Evolutionary conservation across 37 sponge, comb jelly and placozoan genomes (phyloP).

Genomic region (Ianthella basta): DNA sequence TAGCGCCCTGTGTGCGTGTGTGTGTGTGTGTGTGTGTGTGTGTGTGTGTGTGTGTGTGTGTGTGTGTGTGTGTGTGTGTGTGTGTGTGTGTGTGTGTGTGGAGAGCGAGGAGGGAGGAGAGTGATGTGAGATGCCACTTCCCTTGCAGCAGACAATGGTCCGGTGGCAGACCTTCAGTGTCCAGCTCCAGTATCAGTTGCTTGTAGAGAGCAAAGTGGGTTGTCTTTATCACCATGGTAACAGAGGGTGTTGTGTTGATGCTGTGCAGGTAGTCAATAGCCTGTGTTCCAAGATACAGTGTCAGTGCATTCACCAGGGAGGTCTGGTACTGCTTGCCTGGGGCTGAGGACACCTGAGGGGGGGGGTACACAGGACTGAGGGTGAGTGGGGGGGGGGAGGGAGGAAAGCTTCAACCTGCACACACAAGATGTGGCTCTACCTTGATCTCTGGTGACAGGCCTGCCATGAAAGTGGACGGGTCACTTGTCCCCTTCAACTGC

Average conservation of each 20-base stretch:
- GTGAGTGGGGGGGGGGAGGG: no score
- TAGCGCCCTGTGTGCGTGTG: constrained; percentile 97
- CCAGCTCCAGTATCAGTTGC: constrained; percentile 89
- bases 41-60: no score
- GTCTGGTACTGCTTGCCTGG: constrained; percentile 94
- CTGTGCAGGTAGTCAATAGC: constrained; percentile 88
- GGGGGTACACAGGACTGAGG: not conserved
- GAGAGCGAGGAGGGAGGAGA: not conserved
- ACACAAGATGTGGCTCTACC: not conserved
- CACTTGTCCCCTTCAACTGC: not conserved
- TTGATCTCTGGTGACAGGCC: not conserved
- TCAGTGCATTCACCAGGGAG: constrained; percentile 94
- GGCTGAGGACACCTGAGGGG: constrained; percentile 64
- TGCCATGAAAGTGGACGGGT: not conserved
- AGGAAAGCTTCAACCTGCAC: no score
- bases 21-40: no score
- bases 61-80: no score
- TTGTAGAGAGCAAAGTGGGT: constrained; percentile 98
- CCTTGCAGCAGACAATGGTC: no score
- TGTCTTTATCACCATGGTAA: constrained; percentile 87
- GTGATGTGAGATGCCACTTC: not conserved
- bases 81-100: no score
- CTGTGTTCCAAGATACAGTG: constrained; percentile 93
- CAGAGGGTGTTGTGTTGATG: constrained; percentile 76
- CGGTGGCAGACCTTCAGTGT: constrained; percentile 94